Conservation (phyloP, 2,888 invertebrate species). For the Drosophila greeni region DNA sequence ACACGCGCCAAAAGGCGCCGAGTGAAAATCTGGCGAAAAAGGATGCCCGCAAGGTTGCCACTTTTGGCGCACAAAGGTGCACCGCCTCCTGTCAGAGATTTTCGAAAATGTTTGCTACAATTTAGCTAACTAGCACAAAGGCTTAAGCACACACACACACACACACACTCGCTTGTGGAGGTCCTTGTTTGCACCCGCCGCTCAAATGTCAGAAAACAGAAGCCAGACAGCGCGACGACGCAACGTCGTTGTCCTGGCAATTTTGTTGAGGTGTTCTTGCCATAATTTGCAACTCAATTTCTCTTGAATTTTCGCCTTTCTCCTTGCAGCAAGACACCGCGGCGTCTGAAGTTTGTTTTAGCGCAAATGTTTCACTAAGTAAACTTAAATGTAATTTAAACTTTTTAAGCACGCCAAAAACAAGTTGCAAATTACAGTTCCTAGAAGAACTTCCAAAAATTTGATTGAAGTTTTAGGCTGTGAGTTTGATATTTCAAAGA, state of each 20-base stretch:
- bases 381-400: slow-evolving; percentile 38
- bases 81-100: slow-evolving; percentile 28
- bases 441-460: slow-evolving; percentile 2
- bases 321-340: slow-evolving; percentile 3
- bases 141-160: slow-evolving; percentile 23
- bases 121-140: slow-evolving; percentile 43
- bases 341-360: slow-evolving; percentile 7
- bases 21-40: slow-evolving; percentile 14
- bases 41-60: slow-evolving; percentile 26
- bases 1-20: slow-evolving; percentile 35
- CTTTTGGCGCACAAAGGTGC: slow-evolving; percentile 34
- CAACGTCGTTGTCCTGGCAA: slow-evolving; percentile 32
- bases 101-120: slow-evolving; percentile 34
- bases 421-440: slow-evolving; percentile 6
- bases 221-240: slow-evolving; percentile 33
- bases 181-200: slow-evolving; percentile 20
- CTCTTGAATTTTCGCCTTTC: slow-evolving; percentile 9
- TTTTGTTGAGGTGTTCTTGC: slow-evolving; percentile 31
- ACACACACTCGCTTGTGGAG: slow-evolving; percentile 6
- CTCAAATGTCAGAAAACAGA: slow-evolving; percentile 53
- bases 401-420: slow-evolving; percentile 26
- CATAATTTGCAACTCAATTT: slow-evolving; percentile 41
- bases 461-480: slow-evolving; percentile 12
- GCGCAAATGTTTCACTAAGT: slow-evolving; percentile 24
- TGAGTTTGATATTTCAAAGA: background rate